Conservation (phyloP, 23 tunicate genomes). For the Oikopleura dioica region DNA sequence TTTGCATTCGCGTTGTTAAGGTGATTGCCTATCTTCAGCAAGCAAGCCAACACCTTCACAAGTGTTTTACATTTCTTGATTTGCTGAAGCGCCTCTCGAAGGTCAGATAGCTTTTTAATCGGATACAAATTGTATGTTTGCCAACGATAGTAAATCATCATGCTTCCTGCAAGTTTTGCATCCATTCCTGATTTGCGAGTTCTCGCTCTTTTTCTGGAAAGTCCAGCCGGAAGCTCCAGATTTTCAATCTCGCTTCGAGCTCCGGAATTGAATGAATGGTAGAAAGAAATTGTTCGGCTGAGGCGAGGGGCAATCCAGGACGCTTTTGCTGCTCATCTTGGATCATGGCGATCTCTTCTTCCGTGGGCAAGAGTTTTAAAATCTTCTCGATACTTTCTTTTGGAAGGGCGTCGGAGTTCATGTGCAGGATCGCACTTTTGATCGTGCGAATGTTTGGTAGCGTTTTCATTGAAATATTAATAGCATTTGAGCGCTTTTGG, state of each 20-base stretch:
- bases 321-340: constrained; percentile 66
- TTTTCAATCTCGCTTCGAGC: constrained; percentile 49
- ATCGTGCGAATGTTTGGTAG: constrained; percentile 83
- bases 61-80: constrained; percentile 35
- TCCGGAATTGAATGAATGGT: constrained; percentile 71
- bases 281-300: constrained; percentile 80
- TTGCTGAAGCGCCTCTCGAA: constrained; percentile 43
- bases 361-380: constrained; percentile 62
- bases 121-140: neutral
- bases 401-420: constrained; percentile 75
- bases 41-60: constrained; percentile 24
- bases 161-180: too few species aligned
- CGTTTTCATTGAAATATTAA: constrained; percentile 72
- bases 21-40: constrained; percentile 60
- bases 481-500: constrained; percentile 81
- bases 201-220: constrained; percentile 54
- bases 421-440: constrained; percentile 76
- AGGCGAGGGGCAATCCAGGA: constrained; percentile 81
- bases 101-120: constrained; percentile 21
- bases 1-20: constrained; percentile 60
- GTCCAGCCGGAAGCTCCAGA: constrained; percentile 88
- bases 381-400: constrained; percentile 98
- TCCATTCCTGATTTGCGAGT: neutral
- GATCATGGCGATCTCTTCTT: constrained; percentile 56
- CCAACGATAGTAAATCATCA: too few species aligned